These are phyloP conservation scores for Ceratotherium simum DNA, from an alignment of 2,113 vertebrate species.

Conservation along the genomic window DNA sequence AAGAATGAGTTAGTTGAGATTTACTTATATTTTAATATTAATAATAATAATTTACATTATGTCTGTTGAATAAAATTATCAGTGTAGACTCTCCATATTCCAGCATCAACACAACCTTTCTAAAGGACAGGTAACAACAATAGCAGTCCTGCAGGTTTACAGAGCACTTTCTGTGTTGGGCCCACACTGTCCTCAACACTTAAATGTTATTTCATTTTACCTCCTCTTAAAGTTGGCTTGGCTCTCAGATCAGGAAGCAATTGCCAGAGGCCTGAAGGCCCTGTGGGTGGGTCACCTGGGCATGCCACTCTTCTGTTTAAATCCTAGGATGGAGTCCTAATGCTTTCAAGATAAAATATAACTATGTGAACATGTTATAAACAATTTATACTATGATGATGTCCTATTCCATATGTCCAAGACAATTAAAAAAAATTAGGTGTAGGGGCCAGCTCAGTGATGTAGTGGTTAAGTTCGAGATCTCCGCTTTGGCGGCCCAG, in stretches of 20 bases:
- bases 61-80: background rate
- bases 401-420: background rate
- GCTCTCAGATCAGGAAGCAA: background rate
- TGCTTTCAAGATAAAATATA: background rate
- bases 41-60: background rate
- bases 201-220: too few species aligned
- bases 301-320: background rate
- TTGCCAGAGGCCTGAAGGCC: background rate
- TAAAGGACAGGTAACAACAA: accelerated
- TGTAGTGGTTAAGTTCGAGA: too few species aligned
- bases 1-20: background rate
- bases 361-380: background rate
- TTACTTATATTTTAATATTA: background rate
- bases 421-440: background rate
- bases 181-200: accelerated
- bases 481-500: too few species aligned
- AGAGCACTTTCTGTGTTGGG: background rate
- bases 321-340: background rate
- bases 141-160: accelerated
- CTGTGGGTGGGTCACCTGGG: accelerated
- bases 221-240: background rate
- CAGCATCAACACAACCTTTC: too few species aligned
- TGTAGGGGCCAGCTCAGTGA: too few species aligned
- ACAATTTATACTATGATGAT: background rate
- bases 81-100: background rate